Evolutionary conservation across 53 echinoderm and acorn worm genomes (phyloP), one percentile per base, ranked within the genome.

Genomic region (Holothuria scabra): DNA sequence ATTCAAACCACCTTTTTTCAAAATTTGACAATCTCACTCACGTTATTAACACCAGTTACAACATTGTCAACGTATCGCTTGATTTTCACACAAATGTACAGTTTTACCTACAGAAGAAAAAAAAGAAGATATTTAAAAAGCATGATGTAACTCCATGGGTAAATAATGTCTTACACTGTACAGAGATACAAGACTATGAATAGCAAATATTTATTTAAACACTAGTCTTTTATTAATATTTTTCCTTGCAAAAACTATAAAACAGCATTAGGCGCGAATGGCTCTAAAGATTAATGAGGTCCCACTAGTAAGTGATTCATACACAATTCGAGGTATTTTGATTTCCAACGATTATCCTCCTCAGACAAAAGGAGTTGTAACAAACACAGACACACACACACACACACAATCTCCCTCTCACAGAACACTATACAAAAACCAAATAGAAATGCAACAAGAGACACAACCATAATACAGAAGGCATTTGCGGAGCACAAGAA

Each of bases 301-400:
- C 78, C 78, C 32, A 49, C 78, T 57, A 78, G 52, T 57, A 56
- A 32, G 56, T 78, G 52, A 78, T 57, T 78, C 78, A 59, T 78
- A 78, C 78, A 78, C 56, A 30, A 58, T 78, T 78, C 58, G 78
- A 78, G 78, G 78, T 78, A 78, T 78, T 56, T 78, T 58, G 52
- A 52, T 52, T 52, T 52, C 52, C 18, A 52, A 52, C 52, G 18
- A 16, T 52, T 52, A 16, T 52, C 52, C 52, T 52, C 52, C 52
- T 52, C 52, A 3, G 52, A 41, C 41, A 41, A 52, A 16, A 52
- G 52, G 18, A 52, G 52, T 52, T 16, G 2, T 16, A 52, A 52
- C 52, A 52, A 14, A 52, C 8, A 52, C 52, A 52, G 16, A 52
- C 52, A 52, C 52, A 44, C 44, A 44, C 44, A 44, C 44, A 44